Percentiles rank a stretch among this genome's conserved stretches.
phyloP scores from a whole-genome alignment of 2,113 vertebrate species.

The Percopsis transmontana region DNA sequence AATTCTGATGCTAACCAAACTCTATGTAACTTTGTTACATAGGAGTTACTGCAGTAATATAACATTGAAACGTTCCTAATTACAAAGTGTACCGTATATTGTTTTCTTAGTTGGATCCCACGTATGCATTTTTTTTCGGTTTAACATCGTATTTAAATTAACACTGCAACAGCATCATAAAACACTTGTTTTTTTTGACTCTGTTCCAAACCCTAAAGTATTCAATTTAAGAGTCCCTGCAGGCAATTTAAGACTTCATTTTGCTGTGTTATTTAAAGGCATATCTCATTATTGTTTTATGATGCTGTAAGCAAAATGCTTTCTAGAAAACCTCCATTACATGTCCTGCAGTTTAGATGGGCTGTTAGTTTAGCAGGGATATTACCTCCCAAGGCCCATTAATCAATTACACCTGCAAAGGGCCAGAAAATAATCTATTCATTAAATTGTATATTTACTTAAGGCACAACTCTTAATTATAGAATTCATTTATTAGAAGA shows the following conservation, averaged over 20 bases:
- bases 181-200: conserved; percentile 55
- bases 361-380: conserved; percentile 62
- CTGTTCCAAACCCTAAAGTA: conserved; percentile 43
- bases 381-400: conserved; percentile 60
- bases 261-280: conserved; percentile 68
- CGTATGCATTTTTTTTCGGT: conserved; percentile 30
- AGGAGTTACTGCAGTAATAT: no score
- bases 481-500: conserved; percentile 43
- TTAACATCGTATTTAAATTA: conserved; percentile 47
- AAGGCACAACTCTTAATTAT: conserved; percentile 57
- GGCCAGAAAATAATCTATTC: conserved; percentile 49
- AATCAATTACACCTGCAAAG: conserved; percentile 65
- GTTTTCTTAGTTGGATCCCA: no score
- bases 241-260: conserved; percentile 66
- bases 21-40: no score
- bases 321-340: conserved; percentile 52
- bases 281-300: conserved; percentile 73
- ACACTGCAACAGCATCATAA: conserved; percentile 45
- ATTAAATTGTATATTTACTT: conserved; percentile 62
- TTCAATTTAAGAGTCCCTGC: conserved; percentile 64
- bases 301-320: conserved; percentile 67
- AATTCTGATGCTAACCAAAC: no score
- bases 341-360: conserved; percentile 62
- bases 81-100: no score
- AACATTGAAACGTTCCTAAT: no score